Evolutionary conservation across 2,797 vertebrate species (phyloP).

Genomic region (Epinephelus coioides): DNA sequence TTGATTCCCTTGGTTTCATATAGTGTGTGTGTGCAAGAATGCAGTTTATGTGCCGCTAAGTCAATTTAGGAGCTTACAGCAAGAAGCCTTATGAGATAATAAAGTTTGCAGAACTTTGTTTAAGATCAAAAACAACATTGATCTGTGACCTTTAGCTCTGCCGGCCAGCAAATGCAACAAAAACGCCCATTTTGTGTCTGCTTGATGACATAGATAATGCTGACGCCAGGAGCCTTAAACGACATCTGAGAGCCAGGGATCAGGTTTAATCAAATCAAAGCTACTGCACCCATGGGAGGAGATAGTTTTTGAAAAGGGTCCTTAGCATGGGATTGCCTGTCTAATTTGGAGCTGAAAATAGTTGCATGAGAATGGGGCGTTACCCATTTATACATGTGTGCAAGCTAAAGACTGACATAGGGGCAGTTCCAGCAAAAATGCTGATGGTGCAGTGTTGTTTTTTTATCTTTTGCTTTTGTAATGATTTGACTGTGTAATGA

Average conservation of each 20-base stretch:
- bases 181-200: slow-evolving; percentile 65
- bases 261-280: slow-evolving; percentile 76
- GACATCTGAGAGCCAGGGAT: slow-evolving; percentile 72
- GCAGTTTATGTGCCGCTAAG: slow-evolving; percentile 39
- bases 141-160: slow-evolving; percentile 66
- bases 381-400: neutral
- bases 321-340: slow-evolving; percentile 17
- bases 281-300: slow-evolving; percentile 49
- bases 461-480: neutral
- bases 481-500: neutral
- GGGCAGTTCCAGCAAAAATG: neutral
- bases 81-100: slow-evolving; percentile 68
- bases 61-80: slow-evolving; percentile 51
- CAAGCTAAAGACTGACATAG: slow-evolving; percentile 14
- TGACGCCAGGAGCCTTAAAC: slow-evolving; percentile 71
- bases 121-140: slow-evolving; percentile 60
- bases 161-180: slow-evolving; percentile 62
- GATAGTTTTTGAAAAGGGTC: slow-evolving; percentile 45
- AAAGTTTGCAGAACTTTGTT: slow-evolving; percentile 69
- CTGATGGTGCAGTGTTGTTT: neutral
- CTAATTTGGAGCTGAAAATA: slow-evolving; percentile 24
- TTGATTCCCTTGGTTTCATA: slow-evolving; percentile 64
- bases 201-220: slow-evolving; percentile 79
- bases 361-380: slow-evolving; percentile 33
- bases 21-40: slow-evolving; percentile 24